A percentile compares a stretch with the other conserved stretches of the same genome.
These are phyloP conservation scores for Tipula helvola DNA, from an alignment of 2,888 invertebrate genomes.

Conservation along the genomic window DNA sequence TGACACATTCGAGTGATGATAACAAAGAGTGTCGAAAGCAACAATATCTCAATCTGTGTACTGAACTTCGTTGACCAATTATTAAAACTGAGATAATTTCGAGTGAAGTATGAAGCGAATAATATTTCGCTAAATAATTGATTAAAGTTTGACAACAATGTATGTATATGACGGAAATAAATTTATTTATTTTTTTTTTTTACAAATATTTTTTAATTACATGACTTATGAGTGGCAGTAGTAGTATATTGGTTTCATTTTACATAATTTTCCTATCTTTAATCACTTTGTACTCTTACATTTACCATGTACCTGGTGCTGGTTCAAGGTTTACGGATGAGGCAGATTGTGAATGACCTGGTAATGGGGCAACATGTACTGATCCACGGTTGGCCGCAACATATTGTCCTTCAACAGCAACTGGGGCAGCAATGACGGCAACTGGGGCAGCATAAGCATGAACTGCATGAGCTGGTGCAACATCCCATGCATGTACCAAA, in stretches of 20 bases:
- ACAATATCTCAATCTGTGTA: no score
- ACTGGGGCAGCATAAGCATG: slow-evolving; percentile 16
- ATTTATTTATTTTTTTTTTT: not conserved
- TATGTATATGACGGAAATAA: not conserved
- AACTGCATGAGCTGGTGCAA: not conserved
- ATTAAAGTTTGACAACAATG: not conserved
- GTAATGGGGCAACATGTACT: slow-evolving; percentile 31
- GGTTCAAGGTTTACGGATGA: slow-evolving; percentile 31
- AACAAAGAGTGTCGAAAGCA: no score
- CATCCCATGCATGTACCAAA: not conserved
- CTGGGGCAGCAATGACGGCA: slow-evolving; percentile 21
- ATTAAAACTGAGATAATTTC: no score
- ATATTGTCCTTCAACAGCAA: slow-evolving; percentile 28
- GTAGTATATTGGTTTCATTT: not conserved
- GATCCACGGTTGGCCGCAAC: slow-evolving; percentile 34
- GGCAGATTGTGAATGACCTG: slow-evolving; percentile 32
- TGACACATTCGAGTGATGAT: no score
- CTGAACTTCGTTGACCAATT: no score
- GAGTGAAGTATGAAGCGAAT: no score
- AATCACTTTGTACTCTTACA: not conserved
- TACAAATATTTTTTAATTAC: not conserved
- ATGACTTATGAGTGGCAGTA: not conserved
- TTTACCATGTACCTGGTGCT: slow-evolving; percentile 30
- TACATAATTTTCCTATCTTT: not conserved
- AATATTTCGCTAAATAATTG: no score